phyloP scores from a whole-genome alignment of 2,113 vertebrate genomes.

The Todiramphus chloris region DNA sequence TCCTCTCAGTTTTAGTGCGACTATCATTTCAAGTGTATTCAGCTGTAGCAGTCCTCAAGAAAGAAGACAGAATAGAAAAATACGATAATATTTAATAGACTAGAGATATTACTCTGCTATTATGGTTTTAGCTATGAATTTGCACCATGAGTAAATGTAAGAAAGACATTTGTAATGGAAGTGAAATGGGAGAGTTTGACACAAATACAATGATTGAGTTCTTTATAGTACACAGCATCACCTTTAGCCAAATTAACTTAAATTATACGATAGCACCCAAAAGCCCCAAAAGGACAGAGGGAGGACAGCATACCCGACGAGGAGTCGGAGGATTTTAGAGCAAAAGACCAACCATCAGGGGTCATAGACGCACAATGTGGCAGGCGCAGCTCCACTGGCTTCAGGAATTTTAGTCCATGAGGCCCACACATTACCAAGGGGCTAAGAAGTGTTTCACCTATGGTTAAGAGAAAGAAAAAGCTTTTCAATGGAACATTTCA shows the following conservation, averaged over 20 bases:
- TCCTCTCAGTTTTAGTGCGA: conserved; percentile 59
- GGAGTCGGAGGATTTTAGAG: conserved; percentile 99
- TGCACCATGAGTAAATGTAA: conserved; percentile 45
- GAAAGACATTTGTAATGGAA: conserved; percentile 70
- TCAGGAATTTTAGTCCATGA: conserved; percentile 98
- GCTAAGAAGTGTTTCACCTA: conserved; percentile 97
- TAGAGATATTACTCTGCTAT: conserved; percentile 45
- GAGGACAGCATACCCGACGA: conserved; percentile 99
- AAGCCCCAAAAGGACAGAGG: conserved; percentile 92
- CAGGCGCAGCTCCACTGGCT: conserved; percentile 98
- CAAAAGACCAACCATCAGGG: conserved; percentile 99
- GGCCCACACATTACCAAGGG: conserved; percentile 98
- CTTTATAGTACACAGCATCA: conserved; percentile 55
- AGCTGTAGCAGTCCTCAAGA: conserved; percentile 70
- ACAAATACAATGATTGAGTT: conserved; percentile 67
- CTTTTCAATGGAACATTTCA: background rate
- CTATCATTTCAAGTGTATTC: conserved; percentile 68
- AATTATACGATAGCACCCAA: conserved; percentile 83
- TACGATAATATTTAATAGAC: conserved; percentile 48
- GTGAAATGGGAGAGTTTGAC: conserved; percentile 64
- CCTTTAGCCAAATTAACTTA: conserved; percentile 65
- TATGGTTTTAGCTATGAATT: conserved; percentile 54
- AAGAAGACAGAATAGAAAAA: conserved; percentile 68
- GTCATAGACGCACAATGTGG: conserved; percentile 99
- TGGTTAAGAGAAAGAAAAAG: background rate